phyloP scores from a whole-genome alignment of 2,797 vertebrate species.

The Gobio occitaniae region DNA sequence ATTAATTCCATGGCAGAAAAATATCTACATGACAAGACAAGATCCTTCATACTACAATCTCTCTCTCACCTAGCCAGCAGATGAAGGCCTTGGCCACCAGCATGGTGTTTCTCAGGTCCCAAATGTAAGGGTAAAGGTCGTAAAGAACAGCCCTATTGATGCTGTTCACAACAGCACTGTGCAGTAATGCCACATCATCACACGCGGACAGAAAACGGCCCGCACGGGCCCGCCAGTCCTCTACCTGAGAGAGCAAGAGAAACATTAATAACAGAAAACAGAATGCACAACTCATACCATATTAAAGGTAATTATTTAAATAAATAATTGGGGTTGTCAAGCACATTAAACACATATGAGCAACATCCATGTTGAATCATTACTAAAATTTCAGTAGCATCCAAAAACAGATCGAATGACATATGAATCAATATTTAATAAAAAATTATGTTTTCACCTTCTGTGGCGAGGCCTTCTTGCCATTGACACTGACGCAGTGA shows the following conservation, averaged over 20 bases:
- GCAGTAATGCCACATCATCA: slow-evolving; percentile 77
- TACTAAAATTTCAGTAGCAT: not conserved
- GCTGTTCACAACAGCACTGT: slow-evolving; percentile 80
- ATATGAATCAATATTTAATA: not conserved
- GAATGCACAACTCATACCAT: not conserved
- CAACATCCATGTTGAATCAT: not conserved
- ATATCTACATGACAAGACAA: not conserved
- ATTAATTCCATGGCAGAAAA: not conserved
- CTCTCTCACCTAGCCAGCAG: slow-evolving; percentile 83
- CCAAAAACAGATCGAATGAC: not conserved
- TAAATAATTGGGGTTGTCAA: not conserved
- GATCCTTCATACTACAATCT: not conserved
- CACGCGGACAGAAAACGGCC: slow-evolving; percentile 79
- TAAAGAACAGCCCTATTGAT: slow-evolving; percentile 83
- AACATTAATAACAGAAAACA: not conserved
- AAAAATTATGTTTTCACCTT: slow-evolving; percentile 68
- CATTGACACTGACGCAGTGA: slow-evolving; percentile 75
- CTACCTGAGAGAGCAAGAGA: slow-evolving; percentile 67
- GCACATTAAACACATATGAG: not conserved
- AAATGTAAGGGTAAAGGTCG: slow-evolving; percentile 88
- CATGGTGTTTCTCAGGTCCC: slow-evolving; percentile 86
- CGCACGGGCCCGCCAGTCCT: slow-evolving; percentile 77
- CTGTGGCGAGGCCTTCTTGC: slow-evolving; percentile 67
- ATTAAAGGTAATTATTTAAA: not conserved
- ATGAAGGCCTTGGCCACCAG: slow-evolving; percentile 84